Evolutionary conservation across 2,113 vertebrate species (phyloP).

Genomic region (Halcyon malimbica): DNA sequence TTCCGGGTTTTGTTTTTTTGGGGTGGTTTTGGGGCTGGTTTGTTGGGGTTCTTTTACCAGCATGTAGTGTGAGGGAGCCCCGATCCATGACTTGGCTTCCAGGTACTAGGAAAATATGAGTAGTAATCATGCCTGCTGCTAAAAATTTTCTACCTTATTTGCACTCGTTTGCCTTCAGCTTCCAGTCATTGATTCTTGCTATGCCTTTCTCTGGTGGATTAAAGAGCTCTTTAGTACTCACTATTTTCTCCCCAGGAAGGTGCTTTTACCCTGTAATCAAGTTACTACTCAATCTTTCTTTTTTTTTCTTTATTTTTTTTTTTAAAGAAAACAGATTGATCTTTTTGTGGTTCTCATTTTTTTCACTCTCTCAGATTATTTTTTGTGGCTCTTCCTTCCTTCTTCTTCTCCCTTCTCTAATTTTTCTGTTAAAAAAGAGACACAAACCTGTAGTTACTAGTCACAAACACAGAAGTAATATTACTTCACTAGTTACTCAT

Average conservation of each 20-base stretch:
- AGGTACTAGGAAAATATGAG: background rate
- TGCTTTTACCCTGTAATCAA: slow-evolving; percentile 59
- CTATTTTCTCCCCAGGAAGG: slow-evolving; percentile 46
- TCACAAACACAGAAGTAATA: background rate
- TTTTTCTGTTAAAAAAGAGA: background rate
- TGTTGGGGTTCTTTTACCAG: background rate
- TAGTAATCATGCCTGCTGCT: slow-evolving; percentile 40
- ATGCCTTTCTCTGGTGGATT: slow-evolving; percentile 32
- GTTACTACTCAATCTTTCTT: background rate
- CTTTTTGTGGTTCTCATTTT: background rate
- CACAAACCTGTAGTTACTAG: background rate
- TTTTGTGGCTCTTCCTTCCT: background rate
- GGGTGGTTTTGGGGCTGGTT: background rate
- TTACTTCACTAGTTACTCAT: background rate
- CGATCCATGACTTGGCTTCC: background rate
- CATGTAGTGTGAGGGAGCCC: background rate
- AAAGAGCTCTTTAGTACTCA: slow-evolving; percentile 47
- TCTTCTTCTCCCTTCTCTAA: background rate
- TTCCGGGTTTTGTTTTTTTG: background rate
- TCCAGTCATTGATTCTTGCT: slow-evolving; percentile 44
- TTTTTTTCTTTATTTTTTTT: background rate
- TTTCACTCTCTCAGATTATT: background rate
- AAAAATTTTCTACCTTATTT: slow-evolving; percentile 35
- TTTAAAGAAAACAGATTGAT: background rate
- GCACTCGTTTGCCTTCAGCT: slow-evolving; percentile 53